Conservation (phyloP, 2,113 vertebrate genomes). For the Mohoua ochrocephala region DNA sequence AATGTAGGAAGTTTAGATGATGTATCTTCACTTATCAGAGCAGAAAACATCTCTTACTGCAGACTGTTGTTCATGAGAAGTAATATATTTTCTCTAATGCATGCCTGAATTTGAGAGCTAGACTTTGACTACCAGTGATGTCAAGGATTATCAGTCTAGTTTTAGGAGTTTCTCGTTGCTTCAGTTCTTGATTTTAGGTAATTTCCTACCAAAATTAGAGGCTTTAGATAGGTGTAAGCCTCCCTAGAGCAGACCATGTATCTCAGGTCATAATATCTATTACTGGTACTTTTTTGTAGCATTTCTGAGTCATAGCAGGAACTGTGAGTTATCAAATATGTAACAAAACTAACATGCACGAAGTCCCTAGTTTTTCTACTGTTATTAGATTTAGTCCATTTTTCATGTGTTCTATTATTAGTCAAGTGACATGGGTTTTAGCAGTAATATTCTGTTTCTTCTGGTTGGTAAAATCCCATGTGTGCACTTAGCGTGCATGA, state of each 20-base stretch:
- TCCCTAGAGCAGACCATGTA: not conserved
- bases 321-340: not conserved
- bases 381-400: not conserved
- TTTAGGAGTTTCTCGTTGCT: not conserved
- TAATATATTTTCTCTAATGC: slow-evolving; percentile 42
- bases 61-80: slow-evolving; percentile 31
- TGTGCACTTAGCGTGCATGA: not conserved
- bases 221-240: not conserved
- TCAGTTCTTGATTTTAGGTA: slow-evolving; percentile 14
- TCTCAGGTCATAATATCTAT: not conserved
- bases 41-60: slow-evolving; percentile 6
- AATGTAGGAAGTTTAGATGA: slow-evolving; percentile 11
- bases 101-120: not conserved
- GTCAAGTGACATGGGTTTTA: not conserved
- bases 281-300: not conserved
- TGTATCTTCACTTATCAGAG: not conserved
- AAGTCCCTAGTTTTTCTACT: not conserved
- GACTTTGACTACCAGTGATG: not conserved
- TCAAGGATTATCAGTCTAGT: slow-evolving; percentile 6
- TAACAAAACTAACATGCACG: not conserved
- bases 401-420: not conserved
- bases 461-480: not conserved
- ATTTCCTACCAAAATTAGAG: not conserved
- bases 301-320: not conserved
- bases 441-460: not conserved